phyloP scores from a whole-genome alignment of 2,797 vertebrate genomes.

The Enoplosus armatus region DNA sequence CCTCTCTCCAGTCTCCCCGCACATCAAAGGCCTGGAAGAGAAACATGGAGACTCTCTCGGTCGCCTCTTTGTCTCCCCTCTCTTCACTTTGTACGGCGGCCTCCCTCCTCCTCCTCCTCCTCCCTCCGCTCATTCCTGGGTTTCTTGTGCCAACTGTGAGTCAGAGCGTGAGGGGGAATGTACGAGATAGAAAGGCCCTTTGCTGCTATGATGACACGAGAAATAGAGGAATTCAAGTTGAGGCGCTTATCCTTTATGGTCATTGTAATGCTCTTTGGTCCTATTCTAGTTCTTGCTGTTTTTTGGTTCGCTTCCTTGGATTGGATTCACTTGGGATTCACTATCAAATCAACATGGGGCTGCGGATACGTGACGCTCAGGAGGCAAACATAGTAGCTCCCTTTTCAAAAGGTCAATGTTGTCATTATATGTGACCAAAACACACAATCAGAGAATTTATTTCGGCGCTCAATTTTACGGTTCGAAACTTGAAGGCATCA shows the following conservation, averaged over 20 bases:
- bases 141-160: slow-evolving; percentile 25
- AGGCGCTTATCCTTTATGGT: not conserved
- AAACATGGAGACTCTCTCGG: slow-evolving; percentile 38
- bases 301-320: not conserved
- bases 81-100: slow-evolving; percentile 44
- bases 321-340: not conserved
- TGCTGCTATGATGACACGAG: slow-evolving; percentile 9
- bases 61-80: slow-evolving; percentile 32
- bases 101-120: slow-evolving; percentile 17
- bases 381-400: not conserved
- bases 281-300: not conserved
- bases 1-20: slow-evolving; percentile 42
- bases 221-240: slow-evolving; percentile 8
- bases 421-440: not conserved
- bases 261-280: not conserved
- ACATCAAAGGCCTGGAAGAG: slow-evolving; percentile 73
- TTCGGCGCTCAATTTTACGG: not conserved
- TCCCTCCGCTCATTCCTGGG: not conserved
- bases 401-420: not conserved
- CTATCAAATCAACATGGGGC: not conserved
- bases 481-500: not conserved
- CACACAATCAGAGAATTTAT: not conserved
- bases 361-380: not conserved
- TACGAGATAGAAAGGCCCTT: not conserved
- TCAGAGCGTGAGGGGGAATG: slow-evolving; percentile 5